These are phyloP conservation scores for Orussus abietinus DNA, from an alignment of 1,140 invertebrate genomes.

Conservation along the genomic window DNA sequence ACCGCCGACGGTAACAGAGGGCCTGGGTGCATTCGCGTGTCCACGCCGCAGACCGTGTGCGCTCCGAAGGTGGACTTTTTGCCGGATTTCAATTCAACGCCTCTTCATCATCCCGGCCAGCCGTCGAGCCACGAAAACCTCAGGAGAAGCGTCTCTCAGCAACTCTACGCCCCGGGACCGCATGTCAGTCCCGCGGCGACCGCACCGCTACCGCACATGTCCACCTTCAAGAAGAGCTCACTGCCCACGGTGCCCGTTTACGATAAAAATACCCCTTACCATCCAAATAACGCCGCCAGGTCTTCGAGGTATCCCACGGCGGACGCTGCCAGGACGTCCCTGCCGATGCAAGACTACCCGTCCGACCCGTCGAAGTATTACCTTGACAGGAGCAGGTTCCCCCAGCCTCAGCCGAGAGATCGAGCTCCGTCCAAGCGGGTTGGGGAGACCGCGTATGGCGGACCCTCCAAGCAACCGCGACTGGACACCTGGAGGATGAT, in stretches of 20 bases:
- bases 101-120: slow-evolving; percentile 25
- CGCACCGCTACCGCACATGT: slow-evolving; percentile 41
- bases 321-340: slow-evolving; percentile 18
- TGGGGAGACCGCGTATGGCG: slow-evolving; percentile 31
- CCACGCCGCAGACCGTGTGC: slow-evolving; percentile 43
- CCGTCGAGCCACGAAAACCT: slow-evolving; percentile 24
- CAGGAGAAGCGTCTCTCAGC: slow-evolving; percentile 27
- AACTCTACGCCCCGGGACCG: slow-evolving; percentile 24
- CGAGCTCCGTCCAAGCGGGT: slow-evolving; percentile 38
- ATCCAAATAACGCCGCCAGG: slow-evolving; percentile 26
- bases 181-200: slow-evolving; percentile 23
- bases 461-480: slow-evolving; percentile 50
- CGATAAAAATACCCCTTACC: slow-evolving; percentile 30
- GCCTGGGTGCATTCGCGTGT: slow-evolving; percentile 31
- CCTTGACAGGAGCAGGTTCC: slow-evolving; percentile 20
- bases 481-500: slow-evolving; percentile 54
- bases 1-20: slow-evolving; percentile 21
- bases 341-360: slow-evolving; percentile 31
- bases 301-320: slow-evolving; percentile 27
- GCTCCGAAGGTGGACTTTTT: slow-evolving; percentile 69
- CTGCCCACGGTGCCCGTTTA: slow-evolving; percentile 35
- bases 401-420: slow-evolving; percentile 12
- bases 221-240: slow-evolving; percentile 46
- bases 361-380: slow-evolving; percentile 41
- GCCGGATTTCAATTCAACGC: slow-evolving; percentile 60